Percentiles rank a stretch among this genome's conserved stretches.
Conservation (phyloP, 2,113 vertebrate genomes). For the Plestiodon gilberti region DNA sequence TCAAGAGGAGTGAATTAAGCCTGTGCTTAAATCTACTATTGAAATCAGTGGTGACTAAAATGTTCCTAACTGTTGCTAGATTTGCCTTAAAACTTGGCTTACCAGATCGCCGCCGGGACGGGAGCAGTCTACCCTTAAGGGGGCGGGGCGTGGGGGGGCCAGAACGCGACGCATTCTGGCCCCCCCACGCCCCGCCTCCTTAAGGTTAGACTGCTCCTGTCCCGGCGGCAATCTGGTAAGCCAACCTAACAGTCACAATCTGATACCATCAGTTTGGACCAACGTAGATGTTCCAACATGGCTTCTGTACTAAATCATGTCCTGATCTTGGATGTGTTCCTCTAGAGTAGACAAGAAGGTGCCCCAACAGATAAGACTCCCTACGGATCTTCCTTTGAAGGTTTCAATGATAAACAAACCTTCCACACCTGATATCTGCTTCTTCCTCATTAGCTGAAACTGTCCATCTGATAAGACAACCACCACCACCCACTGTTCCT, state of each 20-base stretch:
- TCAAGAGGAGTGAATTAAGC: background rate
- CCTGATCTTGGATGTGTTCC: background rate
- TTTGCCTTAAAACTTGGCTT: background rate
- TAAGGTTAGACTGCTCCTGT: too few species aligned
- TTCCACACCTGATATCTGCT: slow-evolving; percentile 62
- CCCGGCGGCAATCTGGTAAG: too few species aligned
- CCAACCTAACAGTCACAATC: too few species aligned
- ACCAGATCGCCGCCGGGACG: too few species aligned
- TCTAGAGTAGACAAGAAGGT: slow-evolving; percentile 49
- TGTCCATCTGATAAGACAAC: slow-evolving; percentile 42
- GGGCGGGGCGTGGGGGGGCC: too few species aligned
- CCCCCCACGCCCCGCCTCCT: too few species aligned
- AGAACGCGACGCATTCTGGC: too few species aligned
- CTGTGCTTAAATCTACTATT: background rate
- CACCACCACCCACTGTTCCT: slow-evolving; percentile 25
- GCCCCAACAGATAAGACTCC: slow-evolving; percentile 27
- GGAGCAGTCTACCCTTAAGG: too few species aligned
- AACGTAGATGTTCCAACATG: background rate
- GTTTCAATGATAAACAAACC: slow-evolving; percentile 35
- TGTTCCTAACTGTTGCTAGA: background rate
- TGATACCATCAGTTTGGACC: background rate
- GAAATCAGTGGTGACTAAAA: background rate
- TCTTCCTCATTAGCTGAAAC: background rate
- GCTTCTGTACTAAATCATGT: background rate
- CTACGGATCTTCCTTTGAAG: rapidly evolving